Base-by-base conservation (phyloP, 2,888 invertebrate genomes). In the Phlogophora meticulosa region DNA sequence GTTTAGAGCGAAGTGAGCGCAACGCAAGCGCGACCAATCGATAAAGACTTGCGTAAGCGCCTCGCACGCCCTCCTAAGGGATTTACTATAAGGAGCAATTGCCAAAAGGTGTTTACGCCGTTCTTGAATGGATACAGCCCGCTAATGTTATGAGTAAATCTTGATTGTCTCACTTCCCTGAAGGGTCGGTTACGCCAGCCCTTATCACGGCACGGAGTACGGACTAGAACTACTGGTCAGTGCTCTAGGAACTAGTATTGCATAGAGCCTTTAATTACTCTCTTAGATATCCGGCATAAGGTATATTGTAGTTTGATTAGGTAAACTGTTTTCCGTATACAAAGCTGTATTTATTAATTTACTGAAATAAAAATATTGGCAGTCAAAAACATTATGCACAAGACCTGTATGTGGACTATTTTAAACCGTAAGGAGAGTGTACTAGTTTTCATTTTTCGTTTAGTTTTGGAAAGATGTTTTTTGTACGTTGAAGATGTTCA, bases 31-130 rank as follows among this genome's bases (percentile, higher is more conserved):
- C 88, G 87, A 88, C 91, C 89, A 88, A 91, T 92, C 91, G 92
- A 92, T 92, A 92, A 92, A 86, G 86, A 80, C 87, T 94, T 94
- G 92, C 93, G 93, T 92, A 94, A 94, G 88, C 85, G 87, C 86
- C 73, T 86, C 83, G 87, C 86, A 88, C 90, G 91, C 92, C 92
- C 89, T 92, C 91, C 89, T 89, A 90, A 91, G 91, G 92, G 92
- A 88, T 87, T 85, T 84, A 85, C 77, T 86, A 81, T 86, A 88
- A 87, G 84, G 84, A 87, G 81, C 85, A 81, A 71, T 81, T 76
- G 71, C 81, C 81, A 72, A 78, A 78, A 80, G 80, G 74, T 83
- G 81, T 76, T 82, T 83, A 80, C 60, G 82, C 56, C 80, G 65
- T 81, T 85, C 45, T 85, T 70, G 78, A 68, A 81, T 70, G 69